Percentiles rank a stretch among this genome's conserved stretches.
Conservation (phyloP, 2,888 invertebrate genomes). For the Tridacna crocea region DNA sequence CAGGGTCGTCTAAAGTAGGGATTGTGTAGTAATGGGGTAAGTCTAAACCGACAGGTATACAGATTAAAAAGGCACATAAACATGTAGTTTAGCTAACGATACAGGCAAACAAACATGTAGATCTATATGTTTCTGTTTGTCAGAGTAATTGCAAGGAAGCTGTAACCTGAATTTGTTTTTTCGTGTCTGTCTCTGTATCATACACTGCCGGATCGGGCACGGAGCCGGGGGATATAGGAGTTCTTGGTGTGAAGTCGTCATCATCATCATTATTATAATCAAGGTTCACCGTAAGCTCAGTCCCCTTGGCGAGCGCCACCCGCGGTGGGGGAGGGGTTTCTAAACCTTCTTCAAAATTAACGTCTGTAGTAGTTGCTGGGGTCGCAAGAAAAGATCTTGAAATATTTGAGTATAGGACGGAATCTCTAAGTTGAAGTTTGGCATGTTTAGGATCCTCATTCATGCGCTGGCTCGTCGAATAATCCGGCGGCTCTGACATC, state of each 20-base stretch:
- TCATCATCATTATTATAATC: neutral
- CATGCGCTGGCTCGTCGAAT: neutral
- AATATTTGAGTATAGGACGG: slow-evolving; percentile 26
- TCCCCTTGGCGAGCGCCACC: slow-evolving; percentile 6
- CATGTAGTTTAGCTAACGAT: neutral
- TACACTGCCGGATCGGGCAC: slow-evolving; percentile 4
- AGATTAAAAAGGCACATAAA: too few relatives aligned
- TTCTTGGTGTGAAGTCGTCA: neutral
- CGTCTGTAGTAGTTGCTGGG: slow-evolving; percentile 44
- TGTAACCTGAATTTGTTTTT: neutral
- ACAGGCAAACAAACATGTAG: neutral
- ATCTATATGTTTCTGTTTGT: neutral
- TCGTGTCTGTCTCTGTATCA: neutral
- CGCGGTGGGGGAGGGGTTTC: slow-evolving; percentile 24
- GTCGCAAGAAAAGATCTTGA: slow-evolving; percentile 44
- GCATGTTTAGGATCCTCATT: neutral
- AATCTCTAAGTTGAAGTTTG: slow-evolving; percentile 15
- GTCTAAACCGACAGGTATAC: too few relatives aligned
- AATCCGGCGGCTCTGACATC: neutral
- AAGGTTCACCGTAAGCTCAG: neutral
- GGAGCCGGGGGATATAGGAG: neutral
- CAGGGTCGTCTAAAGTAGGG: too few relatives aligned
- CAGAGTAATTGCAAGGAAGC: neutral
- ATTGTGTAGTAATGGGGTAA: too few relatives aligned
- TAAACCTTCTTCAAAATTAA: slow-evolving; percentile 22